Evolutionary conservation across 2,113 vertebrate species (phyloP), one percentile per base, ranked within the genome.

Genomic region (Daphoenositta chrysoptera): DNA sequence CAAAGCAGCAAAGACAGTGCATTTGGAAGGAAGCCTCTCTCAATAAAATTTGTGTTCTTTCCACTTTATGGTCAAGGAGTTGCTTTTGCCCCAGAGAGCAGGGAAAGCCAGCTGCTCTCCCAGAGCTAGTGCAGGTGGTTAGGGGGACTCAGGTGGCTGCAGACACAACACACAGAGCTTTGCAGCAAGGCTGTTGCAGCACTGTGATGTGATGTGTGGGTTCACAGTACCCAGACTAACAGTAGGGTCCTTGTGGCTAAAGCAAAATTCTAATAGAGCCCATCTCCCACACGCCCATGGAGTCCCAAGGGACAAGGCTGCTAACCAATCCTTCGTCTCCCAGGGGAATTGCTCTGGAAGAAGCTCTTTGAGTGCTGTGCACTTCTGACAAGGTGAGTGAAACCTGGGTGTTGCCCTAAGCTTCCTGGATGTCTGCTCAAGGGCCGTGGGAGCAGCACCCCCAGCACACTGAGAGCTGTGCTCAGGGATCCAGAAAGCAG

Each of bases 41-140:
- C 50, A 60, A 57, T 73, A 94, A 90, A 95, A 92, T 70, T 65
- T 86, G 50, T 91, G 89, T 69, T 93, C 82, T 92, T 93, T 90
- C 87, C 78, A 94, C 68, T 87, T 81, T 47, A 70, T 71, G 94
- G 93, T 97, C 95, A 95, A 95, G 90, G 84, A 94, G 79, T n/a
- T 64, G 68, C 56, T 86, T 88, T 90, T 0, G 0, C 77, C 75
- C 63, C 61, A 79, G 91, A 77, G 72, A 90, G 79, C 57, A 80
- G 75, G 50, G 48, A 92, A 53, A 87, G 66, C 85, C 87, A 95
- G 85, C 61, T 93, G 93, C 84, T 94, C 87, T 77, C 90, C 57
- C 28, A 83, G 79, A 94, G 71, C 68, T 26, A 5, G 21, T 87
- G 75, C 94, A 77, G 78, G 92, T 88, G 78, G 23, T 27, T 23